Evolutionary conservation across 2,797 vertebrate genomes (phyloP), one percentile per base, ranked within the genome.

Genomic region (Botia almorhae): DNA sequence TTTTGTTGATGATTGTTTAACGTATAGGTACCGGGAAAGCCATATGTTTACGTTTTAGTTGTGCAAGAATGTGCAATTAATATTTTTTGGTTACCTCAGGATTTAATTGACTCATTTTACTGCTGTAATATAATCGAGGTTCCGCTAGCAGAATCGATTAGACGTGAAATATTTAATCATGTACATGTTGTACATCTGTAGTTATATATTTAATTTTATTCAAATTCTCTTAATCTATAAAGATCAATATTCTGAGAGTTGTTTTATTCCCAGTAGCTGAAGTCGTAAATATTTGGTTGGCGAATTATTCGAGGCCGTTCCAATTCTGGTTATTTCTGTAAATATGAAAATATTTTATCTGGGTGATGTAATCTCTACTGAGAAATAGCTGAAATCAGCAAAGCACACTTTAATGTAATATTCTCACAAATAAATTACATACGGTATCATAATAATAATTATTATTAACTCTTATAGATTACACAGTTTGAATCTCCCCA

Each of bases 371-470:
- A 39, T 43, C 6, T 55, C 14, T 19, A 19, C 16, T 64, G 6
- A 68, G 43, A 72, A 70, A 65, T 1, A 68, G 68, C 19, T 21
- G 58, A 76, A 58, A 61, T 29, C 61, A 58, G 48, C 65, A 74
- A 86, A 86, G 82, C 82, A 84, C 80, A 86, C 68, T 70, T 55
- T 48, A n/a, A 78, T 23, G 67, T 70, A 23, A 70, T 70, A 50
- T 19, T 78, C 67, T 70, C 76, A 50, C 23, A 70, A 50, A 23
- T 23, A 61, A 23, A 70, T 33, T 33, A 70, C 51, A 46, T 61
- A 60, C 10, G 13, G 17, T 48, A 50, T 63, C 55, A 58, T 23
- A 61, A 21, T 61, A 70, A 33, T 33, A 33, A 60, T 48, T 13
- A 55, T 58, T 29, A 55, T 58, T 29, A 56, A 64, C 60, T 53